Percentiles rank a stretch among this genome's conserved stretches.
phyloP scores from a whole-genome alignment of 2,888 invertebrate species.

The Leptinotarsa juncta region DNA sequence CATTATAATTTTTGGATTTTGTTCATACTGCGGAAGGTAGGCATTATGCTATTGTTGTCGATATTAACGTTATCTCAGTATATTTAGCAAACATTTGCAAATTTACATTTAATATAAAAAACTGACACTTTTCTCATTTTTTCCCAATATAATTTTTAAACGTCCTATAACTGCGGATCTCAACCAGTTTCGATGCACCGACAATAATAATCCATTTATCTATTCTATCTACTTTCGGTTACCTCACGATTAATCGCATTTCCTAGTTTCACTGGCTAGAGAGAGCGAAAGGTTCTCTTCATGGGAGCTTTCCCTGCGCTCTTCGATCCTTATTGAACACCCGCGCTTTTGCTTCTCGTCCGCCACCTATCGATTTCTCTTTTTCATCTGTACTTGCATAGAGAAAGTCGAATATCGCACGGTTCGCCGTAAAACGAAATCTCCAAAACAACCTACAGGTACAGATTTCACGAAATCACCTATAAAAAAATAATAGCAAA shows the following conservation, averaged over 20 bases:
- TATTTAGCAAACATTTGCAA: no score
- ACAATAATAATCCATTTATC: conserved; percentile 4
- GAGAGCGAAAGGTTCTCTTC: conserved; percentile 52
- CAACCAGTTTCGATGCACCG: background rate
- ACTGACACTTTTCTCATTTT: no score
- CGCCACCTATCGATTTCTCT: conserved; percentile 22
- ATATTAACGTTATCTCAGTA: no score
- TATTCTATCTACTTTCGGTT: conserved; percentile 14
- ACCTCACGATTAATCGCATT: conserved; percentile 40
- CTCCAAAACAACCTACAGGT: background rate
- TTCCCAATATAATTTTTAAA: no score
- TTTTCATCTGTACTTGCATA: conserved; percentile 17
- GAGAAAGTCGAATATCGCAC: conserved; percentile 28
- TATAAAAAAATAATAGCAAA: background rate
- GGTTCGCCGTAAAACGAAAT: background rate
- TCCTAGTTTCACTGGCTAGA: conserved; percentile 54
- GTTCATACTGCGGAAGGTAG: no score
- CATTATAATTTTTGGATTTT: no score
- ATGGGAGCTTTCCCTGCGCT: conserved; percentile 52
- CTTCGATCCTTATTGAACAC: conserved; percentile 52
- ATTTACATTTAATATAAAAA: no score
- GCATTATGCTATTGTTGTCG: no score
- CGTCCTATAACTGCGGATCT: no score
- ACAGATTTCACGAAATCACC: background rate
- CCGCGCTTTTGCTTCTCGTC: conserved; percentile 26